phyloP scores from a whole-genome alignment of 2,113 vertebrate species.

The Reinhardtius hippoglossoides region DNA sequence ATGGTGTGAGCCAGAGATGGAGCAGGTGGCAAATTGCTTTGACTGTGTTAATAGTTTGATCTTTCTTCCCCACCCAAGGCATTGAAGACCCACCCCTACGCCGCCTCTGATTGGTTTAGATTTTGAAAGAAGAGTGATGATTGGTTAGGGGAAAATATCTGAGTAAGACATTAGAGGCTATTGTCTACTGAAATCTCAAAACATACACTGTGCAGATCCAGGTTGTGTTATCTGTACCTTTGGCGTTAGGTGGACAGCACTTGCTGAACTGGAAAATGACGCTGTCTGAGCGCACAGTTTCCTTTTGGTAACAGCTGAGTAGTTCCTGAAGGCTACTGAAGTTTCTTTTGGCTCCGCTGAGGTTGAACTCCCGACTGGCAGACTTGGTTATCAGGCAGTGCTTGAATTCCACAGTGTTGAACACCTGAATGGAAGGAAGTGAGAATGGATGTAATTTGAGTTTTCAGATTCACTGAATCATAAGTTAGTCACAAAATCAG shows the following conservation, averaged over 20 bases:
- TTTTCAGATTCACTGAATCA: too few relatives aligned
- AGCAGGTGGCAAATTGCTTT: too few relatives aligned
- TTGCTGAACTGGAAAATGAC: constrained; percentile 95
- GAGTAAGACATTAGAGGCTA: not conserved
- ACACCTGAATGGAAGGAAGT: constrained; percentile 63
- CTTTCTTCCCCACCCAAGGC: too few relatives aligned
- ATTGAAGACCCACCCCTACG: too few relatives aligned
- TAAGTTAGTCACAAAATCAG: too few relatives aligned
- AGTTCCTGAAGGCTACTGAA: constrained; percentile 92
- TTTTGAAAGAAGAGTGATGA: too few relatives aligned
- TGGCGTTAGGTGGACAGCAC: constrained; percentile 93
- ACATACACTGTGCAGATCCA: not conserved
- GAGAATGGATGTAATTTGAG: too few relatives aligned
- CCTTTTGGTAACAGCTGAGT: constrained; percentile 95
- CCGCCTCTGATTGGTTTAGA: too few relatives aligned
- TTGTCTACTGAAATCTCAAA: not conserved
- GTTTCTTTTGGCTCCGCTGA: constrained; percentile 93
- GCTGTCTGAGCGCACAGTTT: constrained; percentile 94
- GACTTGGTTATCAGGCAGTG: constrained; percentile 95
- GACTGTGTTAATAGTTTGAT: too few relatives aligned
- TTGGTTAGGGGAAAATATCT: too few relatives aligned
- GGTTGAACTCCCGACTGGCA: constrained; percentile 88
- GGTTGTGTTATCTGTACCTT: constrained; percentile 82
- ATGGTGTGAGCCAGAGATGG: not conserved
- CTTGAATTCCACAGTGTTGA: constrained; percentile 88